phyloP scores from a whole-genome alignment of 1,140 invertebrate species.

The Dreissena polymorpha region DNA sequence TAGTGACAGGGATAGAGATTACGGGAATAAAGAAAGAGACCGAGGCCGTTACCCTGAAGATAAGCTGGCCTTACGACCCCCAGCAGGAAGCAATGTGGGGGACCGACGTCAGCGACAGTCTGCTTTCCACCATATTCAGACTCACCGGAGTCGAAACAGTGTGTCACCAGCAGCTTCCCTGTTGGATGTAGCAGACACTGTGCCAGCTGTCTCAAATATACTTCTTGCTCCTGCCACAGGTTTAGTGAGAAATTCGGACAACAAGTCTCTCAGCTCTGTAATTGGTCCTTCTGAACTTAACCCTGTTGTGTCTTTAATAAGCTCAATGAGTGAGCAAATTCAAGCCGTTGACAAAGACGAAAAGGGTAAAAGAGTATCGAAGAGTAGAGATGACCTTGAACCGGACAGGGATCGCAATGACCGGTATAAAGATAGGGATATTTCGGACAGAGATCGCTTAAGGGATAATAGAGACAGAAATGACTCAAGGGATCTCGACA shows the following conservation, averaged over 20 bases:
- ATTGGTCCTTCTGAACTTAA: slow-evolving; percentile 26
- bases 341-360: slow-evolving; percentile 9
- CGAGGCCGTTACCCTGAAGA: slow-evolving; percentile 9
- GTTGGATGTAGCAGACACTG: slow-evolving; percentile 72
- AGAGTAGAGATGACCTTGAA: background rate
- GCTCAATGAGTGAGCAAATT: slow-evolving; percentile 60
- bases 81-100: slow-evolving; percentile 26
- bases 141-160: slow-evolving; percentile 66
- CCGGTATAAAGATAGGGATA: slow-evolving; percentile 19
- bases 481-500: slow-evolving; percentile 45
- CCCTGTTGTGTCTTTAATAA: slow-evolving; percentile 58
- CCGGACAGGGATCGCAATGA: slow-evolving; percentile 13
- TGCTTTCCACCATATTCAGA: slow-evolving; percentile 69
- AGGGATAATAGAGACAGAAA: slow-evolving; percentile 16
- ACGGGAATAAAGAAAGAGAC: slow-evolving; percentile 24
- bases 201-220: slow-evolving; percentile 64
- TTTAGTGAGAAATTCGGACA: slow-evolving; percentile 20
- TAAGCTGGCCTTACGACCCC: slow-evolving; percentile 30
- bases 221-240: slow-evolving; percentile 68
- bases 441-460: background rate
- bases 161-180: slow-evolving; percentile 76
- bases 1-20: slow-evolving; percentile 29
- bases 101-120: slow-evolving; percentile 50
- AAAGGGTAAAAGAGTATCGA: background rate
- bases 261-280: background rate